Conservation (phyloP, 2,888 invertebrate genomes). For the Galeruca laticollis region DNA sequence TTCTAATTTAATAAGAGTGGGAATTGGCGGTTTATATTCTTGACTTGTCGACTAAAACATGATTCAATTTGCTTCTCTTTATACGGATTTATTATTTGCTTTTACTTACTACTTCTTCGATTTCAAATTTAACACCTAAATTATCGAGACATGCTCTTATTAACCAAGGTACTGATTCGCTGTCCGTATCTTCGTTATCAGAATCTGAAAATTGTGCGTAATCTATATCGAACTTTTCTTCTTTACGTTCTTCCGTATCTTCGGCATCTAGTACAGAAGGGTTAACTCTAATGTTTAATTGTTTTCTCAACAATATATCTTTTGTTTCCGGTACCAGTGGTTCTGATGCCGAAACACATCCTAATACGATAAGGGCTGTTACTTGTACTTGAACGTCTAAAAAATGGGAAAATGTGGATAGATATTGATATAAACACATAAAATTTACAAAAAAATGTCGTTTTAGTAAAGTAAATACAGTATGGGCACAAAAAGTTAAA, state of each 20-base stretch:
- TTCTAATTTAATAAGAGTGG: conserved; percentile 80
- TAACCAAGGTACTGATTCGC: conserved; percentile 69
- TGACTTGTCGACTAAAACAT: conserved; percentile 21
- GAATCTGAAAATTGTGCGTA: conserved; percentile 64
- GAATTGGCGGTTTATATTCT: conserved; percentile 54
- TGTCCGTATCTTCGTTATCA: conserved; percentile 51
- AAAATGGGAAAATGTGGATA: conserved; percentile 19
- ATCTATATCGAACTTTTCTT: conserved; percentile 56
- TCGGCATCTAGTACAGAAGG: neutral
- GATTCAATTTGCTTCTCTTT: neutral
- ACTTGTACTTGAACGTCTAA: conserved; percentile 80
- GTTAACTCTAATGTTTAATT: conserved; percentile 19
- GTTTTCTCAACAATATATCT: conserved; percentile 67
- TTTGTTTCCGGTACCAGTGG: conserved; percentile 75
- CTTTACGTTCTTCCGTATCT: conserved; percentile 39
- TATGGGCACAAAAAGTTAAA: no score
- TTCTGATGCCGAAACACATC: conserved; percentile 76
- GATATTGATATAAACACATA: neutral
- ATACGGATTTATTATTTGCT: neutral
- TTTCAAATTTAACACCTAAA: conserved; percentile 58
- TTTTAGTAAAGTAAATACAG: no score
- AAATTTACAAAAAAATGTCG: no score
- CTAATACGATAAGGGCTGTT: conserved; percentile 79
- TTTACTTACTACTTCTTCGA: neutral
- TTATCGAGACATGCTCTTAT: conserved; percentile 74